Evolutionary conservation across 2,797 vertebrate species (phyloP), one percentile per base, ranked within the genome.

Genomic region (Myotis findleyi): DNA sequence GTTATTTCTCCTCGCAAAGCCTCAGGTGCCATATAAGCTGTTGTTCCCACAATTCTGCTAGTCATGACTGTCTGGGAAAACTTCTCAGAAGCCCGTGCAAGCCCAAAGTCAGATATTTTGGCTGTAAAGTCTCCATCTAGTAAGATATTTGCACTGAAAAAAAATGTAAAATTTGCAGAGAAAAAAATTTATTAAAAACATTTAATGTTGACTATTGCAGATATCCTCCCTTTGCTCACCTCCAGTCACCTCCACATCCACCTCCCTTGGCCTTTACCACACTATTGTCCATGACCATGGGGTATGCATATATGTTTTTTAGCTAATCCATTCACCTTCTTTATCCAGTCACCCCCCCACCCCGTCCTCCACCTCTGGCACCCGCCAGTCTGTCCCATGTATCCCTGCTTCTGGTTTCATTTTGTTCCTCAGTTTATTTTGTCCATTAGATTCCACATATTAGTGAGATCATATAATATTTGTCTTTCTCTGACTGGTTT

Each of bases 21-120:
- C 98, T 99, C 99, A 0, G 99, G 99, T 0, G 99, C 99, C 99
- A 99, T 99, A 90, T 99, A 99, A 0, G 99, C 99, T 36, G 99
- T 99, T 18, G 99, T 99, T 66, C 99, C 99, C 95, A 99, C 98
- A 59, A 99, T 98, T 97, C 99, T 99, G 96, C 99, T 99, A 0
- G 99, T 99, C 98, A 99, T 98, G 96, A 99, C 97, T 17, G 99
- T 99, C 14, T 97, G 98, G 0, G 99, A 97, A 55, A 97, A 98
- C 82, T 98, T 99, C 87, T 98, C 98, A 3, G 99, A 99, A 6
- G 99, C 99, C 72, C 99, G 99, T 20, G 99, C 99, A 98, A 99
- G 98, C 62, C 99, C 99, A 83, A 99, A 99, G 98, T 99, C 99
- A 0, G 99, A 99, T 97, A 99, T 99, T 98, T 99, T 99, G 2